phyloP scores from a whole-genome alignment of 2,113 vertebrate genomes.

The Trematocara nigrifrons region DNA sequence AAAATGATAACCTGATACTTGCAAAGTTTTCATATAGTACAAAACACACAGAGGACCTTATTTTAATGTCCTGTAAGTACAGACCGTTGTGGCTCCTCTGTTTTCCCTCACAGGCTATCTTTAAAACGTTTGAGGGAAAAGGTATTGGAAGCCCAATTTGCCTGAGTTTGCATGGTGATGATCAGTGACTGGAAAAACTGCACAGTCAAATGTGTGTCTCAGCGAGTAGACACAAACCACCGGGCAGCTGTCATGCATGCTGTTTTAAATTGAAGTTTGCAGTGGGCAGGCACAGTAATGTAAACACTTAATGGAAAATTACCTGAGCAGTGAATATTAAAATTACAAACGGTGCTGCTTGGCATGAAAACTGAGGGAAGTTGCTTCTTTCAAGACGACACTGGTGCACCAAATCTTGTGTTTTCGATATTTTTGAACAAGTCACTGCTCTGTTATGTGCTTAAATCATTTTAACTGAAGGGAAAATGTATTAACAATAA shows the following conservation, averaged over 20 bases:
- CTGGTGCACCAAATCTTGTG: neutral
- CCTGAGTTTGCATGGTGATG: conserved; percentile 4
- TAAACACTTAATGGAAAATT: conserved; percentile 29
- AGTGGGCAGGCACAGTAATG: neutral
- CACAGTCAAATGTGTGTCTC: conserved; percentile 12
- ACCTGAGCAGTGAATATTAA: neutral
- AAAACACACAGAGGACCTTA: neutral
- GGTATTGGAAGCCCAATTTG: neutral
- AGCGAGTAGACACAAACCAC: neutral
- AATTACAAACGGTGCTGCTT: neutral
- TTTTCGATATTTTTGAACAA: neutral
- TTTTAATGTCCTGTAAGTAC: neutral
- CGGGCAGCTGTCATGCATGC: conserved; percentile 3
- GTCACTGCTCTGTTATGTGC: neutral
- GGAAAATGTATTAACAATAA: neutral
- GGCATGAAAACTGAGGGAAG: neutral
- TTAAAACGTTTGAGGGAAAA: neutral
- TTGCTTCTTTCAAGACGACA: neutral
- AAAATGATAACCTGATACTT: neutral
- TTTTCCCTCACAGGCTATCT: neutral
- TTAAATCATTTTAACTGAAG: neutral
- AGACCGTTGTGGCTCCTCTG: neutral
- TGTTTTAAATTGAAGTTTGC: conserved; percentile 11
- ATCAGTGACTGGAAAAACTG: conserved; percentile 34
- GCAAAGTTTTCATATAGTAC: accelerated